Evolutionary conservation across 1,140 invertebrate species (phyloP).

Genomic region (Patella vulgata): DNA sequence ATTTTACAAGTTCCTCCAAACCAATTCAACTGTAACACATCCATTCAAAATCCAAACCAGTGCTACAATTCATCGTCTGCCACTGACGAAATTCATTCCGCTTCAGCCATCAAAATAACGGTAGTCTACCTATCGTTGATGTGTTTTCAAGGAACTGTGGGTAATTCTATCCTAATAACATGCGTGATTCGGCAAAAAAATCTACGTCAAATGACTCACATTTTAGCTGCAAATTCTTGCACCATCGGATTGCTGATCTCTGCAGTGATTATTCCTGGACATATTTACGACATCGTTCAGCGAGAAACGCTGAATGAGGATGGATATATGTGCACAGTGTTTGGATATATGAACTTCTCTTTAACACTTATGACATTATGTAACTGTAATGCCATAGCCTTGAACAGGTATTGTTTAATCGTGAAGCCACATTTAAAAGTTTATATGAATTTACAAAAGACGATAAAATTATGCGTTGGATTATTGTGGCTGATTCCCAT

Average conservation of each 20-base stretch:
- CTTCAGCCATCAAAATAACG: background rate
- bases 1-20: no score
- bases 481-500: conserved; percentile 16
- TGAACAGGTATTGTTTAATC: conserved; percentile 7
- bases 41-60: no score
- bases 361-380: conserved; percentile 4
- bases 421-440: no score
- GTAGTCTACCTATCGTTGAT: conserved; percentile 12
- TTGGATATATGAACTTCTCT: conserved; percentile 16
- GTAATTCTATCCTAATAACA: conserved; percentile 11
- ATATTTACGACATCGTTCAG: conserved; percentile 7
- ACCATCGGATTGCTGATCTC: conserved; percentile 11
- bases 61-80: no score
- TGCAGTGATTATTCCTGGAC: conserved; percentile 6
- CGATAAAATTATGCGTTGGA: no score
- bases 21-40: no score
- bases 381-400: conserved; percentile 10
- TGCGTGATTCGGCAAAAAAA: conserved; percentile 5
- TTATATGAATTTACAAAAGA: no score
- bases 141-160: conserved; percentile 3
- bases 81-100: background rate
- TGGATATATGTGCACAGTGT: background rate
- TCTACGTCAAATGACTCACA: conserved; percentile 8
- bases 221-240: conserved; percentile 16
- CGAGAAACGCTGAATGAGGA: background rate